Percentiles rank a stretch among this genome's conserved stretches.
Conservation (phyloP, 2,888 invertebrate genomes). For the Iselma pallidipennis region DNA sequence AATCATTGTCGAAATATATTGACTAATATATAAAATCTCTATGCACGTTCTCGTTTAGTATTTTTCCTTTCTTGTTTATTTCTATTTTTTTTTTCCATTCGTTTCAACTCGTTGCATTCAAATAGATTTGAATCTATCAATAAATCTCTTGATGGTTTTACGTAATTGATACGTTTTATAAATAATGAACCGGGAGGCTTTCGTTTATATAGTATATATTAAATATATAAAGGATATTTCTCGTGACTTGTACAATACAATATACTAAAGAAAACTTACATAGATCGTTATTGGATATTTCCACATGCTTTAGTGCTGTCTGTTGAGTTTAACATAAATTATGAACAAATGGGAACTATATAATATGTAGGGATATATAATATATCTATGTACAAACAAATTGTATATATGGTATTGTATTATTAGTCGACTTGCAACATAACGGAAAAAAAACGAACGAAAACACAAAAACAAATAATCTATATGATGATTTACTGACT, state of each 20-base stretch:
- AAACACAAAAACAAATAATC: too few species aligned
- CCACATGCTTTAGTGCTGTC: background rate
- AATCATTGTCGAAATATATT: constrained; percentile 1
- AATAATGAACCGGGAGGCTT: constrained; percentile 14
- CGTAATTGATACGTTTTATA: constrained; percentile 21
- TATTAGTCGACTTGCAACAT: background rate
- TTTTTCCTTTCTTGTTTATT: background rate
- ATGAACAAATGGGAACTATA: background rate
- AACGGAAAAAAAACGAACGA: background rate
- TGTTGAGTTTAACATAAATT: background rate
- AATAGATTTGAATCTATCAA: constrained; percentile 2
- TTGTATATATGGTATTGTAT: background rate
- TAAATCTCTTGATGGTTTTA: constrained; percentile 15
- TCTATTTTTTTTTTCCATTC: background rate
- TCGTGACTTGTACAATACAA: background rate
- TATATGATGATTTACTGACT: background rate
- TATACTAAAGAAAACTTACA: background rate
- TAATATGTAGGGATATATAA: too few species aligned
- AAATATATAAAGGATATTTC: constrained; percentile 1
- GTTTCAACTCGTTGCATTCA: background rate
- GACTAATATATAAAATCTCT: background rate
- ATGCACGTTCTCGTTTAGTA: background rate
- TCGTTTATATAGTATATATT: background rate
- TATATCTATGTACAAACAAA: background rate
- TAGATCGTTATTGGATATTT: background rate